A percentile compares a stretch with the other conserved stretches of the same genome.
These are phyloP conservation scores for Dusona sp. DNA, from an alignment of 2,888 invertebrate species.

Conservation along the genomic window DNA sequence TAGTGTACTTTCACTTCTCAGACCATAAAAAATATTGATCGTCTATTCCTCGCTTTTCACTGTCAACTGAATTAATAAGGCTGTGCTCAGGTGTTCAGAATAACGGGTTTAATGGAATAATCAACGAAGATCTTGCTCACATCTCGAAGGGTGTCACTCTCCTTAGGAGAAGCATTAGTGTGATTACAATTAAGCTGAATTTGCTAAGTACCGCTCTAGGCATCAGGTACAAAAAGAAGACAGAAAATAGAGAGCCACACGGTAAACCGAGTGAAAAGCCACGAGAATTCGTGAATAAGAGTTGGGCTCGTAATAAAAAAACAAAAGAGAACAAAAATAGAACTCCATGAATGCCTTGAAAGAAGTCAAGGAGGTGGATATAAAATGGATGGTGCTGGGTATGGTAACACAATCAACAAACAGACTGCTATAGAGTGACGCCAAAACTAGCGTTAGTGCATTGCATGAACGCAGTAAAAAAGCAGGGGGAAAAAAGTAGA, in stretches of 20 bases:
- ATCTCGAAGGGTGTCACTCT: slow-evolving; percentile 51
- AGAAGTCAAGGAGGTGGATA: background rate
- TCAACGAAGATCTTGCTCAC: slow-evolving; percentile 25
- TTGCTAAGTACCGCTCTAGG: slow-evolving; percentile 70
- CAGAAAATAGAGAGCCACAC: slow-evolving; percentile 24
- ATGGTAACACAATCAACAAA: slow-evolving; percentile 27
- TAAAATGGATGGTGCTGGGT: slow-evolving; percentile 19
- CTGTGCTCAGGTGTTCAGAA: slow-evolving; percentile 32
- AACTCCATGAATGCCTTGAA: background rate
- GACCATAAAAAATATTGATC: background rate
- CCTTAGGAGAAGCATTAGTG: slow-evolving; percentile 73
- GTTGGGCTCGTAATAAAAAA: slow-evolving; percentile 1
- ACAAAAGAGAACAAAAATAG: background rate
- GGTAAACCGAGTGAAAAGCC: slow-evolving; percentile 40
- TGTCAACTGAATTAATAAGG: background rate
- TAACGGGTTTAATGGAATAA: slow-evolving; percentile 22
- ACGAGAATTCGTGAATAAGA: slow-evolving; percentile 44
- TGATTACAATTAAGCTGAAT: slow-evolving; percentile 76
- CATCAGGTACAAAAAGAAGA: slow-evolving; percentile 5
- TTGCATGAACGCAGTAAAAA: slow-evolving; percentile 51
- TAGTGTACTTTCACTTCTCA: background rate
- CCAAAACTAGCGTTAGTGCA: slow-evolving; percentile 9
- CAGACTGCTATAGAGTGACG: slow-evolving; percentile 7
- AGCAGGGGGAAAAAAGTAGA: slow-evolving; percentile 39
- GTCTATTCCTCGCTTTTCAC: background rate